Conservation (phyloP, 2,888 invertebrate genomes). For the Cenopis cana region DNA sequence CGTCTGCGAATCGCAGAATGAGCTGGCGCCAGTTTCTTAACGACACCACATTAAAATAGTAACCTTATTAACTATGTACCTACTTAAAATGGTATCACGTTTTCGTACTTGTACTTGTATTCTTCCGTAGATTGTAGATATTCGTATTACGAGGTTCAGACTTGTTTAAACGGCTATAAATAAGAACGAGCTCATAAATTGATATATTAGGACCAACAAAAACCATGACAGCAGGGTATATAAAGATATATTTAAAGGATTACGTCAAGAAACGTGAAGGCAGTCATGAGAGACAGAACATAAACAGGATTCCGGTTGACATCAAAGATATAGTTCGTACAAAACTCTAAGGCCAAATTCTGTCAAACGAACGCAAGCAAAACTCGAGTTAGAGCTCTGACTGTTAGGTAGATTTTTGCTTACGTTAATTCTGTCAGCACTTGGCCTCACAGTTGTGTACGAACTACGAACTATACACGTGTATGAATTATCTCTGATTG, state of each 20-base stretch:
- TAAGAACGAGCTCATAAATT: neutral
- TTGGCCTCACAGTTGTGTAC: no score
- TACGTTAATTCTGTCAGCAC: no score
- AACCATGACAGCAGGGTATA: conserved; percentile 2
- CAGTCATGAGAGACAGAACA: conserved; percentile 39
- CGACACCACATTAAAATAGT: conserved; percentile 21
- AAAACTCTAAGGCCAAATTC: no score
- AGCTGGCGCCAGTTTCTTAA: conserved; percentile 52
- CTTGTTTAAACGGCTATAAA: neutral
- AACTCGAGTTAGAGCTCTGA: no score
- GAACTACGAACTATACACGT: no score
- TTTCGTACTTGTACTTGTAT: neutral
- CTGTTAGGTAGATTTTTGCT: no score
- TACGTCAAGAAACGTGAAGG: conserved; percentile 42
- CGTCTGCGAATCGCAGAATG: conserved; percentile 52
- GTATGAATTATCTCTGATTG: conserved; percentile 33
- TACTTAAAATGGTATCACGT: conserved; percentile 2
- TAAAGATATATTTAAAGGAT: conserved; percentile 33
- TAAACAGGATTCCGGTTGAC: conserved; percentile 44
- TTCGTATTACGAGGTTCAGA: no score
- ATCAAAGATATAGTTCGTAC: no score
- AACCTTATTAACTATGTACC: conserved; percentile 2
- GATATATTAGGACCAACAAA: conserved; percentile 5
- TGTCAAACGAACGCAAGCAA: no score
- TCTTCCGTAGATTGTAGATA: neutral